Evolutionary conservation across 1,140 invertebrate species (phyloP).

Genomic region (Chionoecetes opilio): DNA sequence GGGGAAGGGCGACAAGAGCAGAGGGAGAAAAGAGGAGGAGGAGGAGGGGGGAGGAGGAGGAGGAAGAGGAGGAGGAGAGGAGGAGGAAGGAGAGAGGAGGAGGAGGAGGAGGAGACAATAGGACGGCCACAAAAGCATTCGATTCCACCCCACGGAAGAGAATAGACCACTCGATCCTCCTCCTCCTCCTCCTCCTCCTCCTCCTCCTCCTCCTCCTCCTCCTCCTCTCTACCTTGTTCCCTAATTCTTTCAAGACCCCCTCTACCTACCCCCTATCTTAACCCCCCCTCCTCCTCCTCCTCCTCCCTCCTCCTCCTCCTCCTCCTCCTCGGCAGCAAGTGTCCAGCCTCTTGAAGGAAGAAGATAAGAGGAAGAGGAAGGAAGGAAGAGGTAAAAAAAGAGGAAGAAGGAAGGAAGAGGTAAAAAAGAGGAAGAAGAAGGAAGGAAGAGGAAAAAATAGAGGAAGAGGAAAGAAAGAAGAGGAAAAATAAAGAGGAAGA

Average conservation of each 20-base stretch:
- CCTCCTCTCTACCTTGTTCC: background rate
- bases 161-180: background rate
- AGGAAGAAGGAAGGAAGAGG: background rate
- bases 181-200: constrained; percentile 12
- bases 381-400: background rate
- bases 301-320: background rate
- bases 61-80: no score
- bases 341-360: background rate
- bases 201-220: constrained; percentile 24
- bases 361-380: background rate
- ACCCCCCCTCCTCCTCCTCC: background rate
- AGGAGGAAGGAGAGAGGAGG: no score
- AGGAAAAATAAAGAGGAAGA: background rate
- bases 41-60: background rate
- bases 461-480: background rate
- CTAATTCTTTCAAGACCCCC: background rate
- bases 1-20: background rate
- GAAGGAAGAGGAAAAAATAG: background rate
- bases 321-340: background rate
- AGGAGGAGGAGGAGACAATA: no score
- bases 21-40: background rate
- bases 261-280: background rate
- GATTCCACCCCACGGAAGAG: background rate
- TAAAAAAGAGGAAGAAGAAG: background rate
- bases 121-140: no score